phyloP scores from a whole-genome alignment of 2,888 invertebrate species.

The Spilosoma lubricipeda region DNA sequence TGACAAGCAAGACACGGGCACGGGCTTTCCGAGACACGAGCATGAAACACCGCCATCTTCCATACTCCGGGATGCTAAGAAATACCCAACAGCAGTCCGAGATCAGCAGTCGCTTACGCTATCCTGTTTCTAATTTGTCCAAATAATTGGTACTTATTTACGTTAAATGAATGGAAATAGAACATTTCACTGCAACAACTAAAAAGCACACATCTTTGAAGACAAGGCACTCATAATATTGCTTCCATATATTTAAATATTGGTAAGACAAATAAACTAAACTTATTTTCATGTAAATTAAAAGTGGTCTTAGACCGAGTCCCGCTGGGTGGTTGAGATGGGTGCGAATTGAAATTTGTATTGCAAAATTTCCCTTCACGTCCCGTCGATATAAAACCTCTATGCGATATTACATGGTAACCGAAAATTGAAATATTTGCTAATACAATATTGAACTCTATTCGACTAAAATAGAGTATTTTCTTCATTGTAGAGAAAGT shows the following conservation, averaged over 20 bases:
- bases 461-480: background rate
- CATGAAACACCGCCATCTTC: no score
- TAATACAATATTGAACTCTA: conserved; percentile 1
- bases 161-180: no score
- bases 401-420: background rate
- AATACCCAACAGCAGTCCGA: no score
- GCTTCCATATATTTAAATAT: no score
- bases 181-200: no score
- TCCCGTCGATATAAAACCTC: background rate
- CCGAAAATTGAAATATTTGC: background rate
- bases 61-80: no score
- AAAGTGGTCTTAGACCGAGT: background rate
- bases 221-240: no score
- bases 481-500: background rate
- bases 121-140: background rate
- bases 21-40: no score
- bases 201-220: background rate
- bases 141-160: background rate
- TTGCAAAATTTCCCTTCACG: background rate
- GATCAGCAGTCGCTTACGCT: no score
- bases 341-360: background rate
- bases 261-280: no score
- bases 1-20: no score
- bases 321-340: background rate
- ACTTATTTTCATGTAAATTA: background rate